These are phyloP conservation scores for Solenodon paradoxus DNA, from an alignment of 2,113 vertebrate species.

Conservation along the genomic window DNA sequence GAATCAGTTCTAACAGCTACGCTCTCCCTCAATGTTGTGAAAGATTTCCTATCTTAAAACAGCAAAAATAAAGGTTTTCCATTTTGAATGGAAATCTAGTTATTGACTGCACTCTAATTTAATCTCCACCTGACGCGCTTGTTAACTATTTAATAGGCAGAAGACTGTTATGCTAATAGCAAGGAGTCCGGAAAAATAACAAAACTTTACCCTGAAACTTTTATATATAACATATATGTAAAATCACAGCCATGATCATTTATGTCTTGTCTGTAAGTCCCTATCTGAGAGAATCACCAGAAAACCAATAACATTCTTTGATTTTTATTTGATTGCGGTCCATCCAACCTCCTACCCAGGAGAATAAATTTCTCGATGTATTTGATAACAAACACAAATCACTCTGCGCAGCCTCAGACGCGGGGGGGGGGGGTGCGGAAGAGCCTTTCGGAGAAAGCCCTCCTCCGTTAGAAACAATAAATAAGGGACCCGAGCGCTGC, in stretches of 20 bases:
- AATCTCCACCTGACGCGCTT: background rate
- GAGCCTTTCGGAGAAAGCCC: slow-evolving; percentile 9
- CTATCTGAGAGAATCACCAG: background rate
- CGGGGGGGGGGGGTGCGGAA: background rate
- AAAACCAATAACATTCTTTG: background rate
- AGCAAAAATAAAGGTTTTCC: slow-evolving; percentile 7
- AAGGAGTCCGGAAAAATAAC: background rate
- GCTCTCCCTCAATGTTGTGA: background rate
- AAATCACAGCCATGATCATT: background rate
- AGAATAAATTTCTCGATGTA: background rate
- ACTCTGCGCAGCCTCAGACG: slow-evolving; percentile 67
- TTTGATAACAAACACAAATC: slow-evolving; percentile 68
- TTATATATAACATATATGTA: background rate
- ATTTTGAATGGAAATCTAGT: background rate
- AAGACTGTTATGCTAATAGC: background rate
- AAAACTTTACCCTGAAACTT: slow-evolving; percentile 58
- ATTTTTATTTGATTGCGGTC: background rate
- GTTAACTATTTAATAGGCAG: slow-evolving; percentile 9
- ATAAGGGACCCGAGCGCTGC: slow-evolving; percentile 5
- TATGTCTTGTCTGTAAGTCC: background rate
- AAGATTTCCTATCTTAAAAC: background rate
- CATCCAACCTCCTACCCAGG: background rate
- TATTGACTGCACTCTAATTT: background rate
- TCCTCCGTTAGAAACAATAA: slow-evolving; percentile 73
- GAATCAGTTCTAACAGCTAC: background rate